A percentile compares a stretch with the other conserved stretches of the same genome.
These are phyloP conservation scores for Charanyca ferruginea DNA, from an alignment of 2,888 invertebrate species.

Conservation along the genomic window DNA sequence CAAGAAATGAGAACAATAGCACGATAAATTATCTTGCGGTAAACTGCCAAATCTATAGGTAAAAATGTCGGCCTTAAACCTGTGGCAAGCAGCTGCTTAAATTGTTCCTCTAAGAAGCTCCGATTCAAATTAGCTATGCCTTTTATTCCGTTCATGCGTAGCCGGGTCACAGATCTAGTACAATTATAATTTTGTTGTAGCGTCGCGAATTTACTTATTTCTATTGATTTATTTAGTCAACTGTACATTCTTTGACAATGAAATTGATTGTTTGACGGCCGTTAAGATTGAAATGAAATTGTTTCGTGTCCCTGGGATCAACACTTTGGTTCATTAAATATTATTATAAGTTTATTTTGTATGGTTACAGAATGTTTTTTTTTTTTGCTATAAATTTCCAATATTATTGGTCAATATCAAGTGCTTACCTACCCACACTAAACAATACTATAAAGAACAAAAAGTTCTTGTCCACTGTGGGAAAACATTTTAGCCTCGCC, in stretches of 20 bases:
- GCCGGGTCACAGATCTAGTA: conserved; percentile 89
- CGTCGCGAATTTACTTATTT: conserved; percentile 69
- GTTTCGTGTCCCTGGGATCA: conserved; percentile 4
- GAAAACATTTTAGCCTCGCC: neutral
- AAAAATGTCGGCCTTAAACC: conserved; percentile 59
- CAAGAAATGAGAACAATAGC: conserved; percentile 62
- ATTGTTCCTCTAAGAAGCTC: conserved; percentile 73
- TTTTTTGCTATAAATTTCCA: neutral
- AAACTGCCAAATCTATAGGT: conserved; percentile 56
- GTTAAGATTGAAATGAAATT: conserved; percentile 36
- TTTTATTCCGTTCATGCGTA: conserved; percentile 85
- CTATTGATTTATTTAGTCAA: conserved; percentile 60
- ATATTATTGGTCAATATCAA: neutral
- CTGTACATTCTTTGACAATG: conserved; percentile 53
- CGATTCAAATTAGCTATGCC: conserved; percentile 80
- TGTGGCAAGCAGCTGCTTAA: conserved; percentile 67
- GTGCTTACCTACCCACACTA: neutral
- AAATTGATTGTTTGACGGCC: conserved; percentile 42
- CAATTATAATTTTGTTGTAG: conserved; percentile 79
- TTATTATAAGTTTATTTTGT: neutral
- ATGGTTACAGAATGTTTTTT: neutral
- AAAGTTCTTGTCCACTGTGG: neutral
- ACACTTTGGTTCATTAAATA: neutral
- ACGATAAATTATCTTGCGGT: conserved; percentile 62
- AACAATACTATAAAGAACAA: neutral